A percentile compares a stretch with the other conserved stretches of the same genome.
Conservation (phyloP, 1,140 invertebrate species). For the Ectropis grisescens region DNA sequence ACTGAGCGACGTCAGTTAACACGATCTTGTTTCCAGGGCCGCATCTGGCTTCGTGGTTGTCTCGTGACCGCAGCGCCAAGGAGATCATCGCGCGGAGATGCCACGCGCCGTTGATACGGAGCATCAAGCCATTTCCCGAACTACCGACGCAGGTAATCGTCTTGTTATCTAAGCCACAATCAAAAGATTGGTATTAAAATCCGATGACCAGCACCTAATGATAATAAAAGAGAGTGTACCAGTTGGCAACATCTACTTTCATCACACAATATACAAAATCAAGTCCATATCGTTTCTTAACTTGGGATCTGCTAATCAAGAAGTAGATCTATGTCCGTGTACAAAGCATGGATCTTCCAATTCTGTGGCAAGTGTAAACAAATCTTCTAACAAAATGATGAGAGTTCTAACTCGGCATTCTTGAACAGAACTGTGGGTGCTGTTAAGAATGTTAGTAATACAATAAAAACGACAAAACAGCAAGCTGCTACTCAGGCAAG, state of each 20-base stretch:
- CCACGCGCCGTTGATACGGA: too few species aligned
- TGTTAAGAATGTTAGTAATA: constrained; percentile 90
- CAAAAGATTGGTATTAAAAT: too few species aligned
- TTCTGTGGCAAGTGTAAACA: constrained; percentile 35
- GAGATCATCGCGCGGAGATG: too few species aligned
- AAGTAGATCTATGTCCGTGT: constrained; percentile 76
- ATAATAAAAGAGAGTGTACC: constrained; percentile 82
- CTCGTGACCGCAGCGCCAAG: too few species aligned
- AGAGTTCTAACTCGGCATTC: constrained; percentile 70
- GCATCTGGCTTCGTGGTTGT: too few species aligned
- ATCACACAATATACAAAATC: constrained; percentile 87
- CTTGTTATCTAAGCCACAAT: too few species aligned
- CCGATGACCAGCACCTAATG: constrained; percentile 84
- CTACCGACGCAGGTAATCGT: too few species aligned
- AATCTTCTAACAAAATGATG: constrained; percentile 71
- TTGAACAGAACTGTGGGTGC: constrained; percentile 86
- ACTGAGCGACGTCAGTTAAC: too few species aligned
- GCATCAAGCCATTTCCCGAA: too few species aligned
- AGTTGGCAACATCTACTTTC: constrained; percentile 84
- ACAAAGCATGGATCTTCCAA: constrained; percentile 75
- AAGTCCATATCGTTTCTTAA: constrained; percentile 83
- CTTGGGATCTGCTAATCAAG: constrained; percentile 74
- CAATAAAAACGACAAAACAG: constrained; percentile 91
- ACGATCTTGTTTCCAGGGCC: too few species aligned
- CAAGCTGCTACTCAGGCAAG: constrained; percentile 83